phyloP scores from a whole-genome alignment of 2,797 vertebrate species.

The Erethizon dorsatum region DNA sequence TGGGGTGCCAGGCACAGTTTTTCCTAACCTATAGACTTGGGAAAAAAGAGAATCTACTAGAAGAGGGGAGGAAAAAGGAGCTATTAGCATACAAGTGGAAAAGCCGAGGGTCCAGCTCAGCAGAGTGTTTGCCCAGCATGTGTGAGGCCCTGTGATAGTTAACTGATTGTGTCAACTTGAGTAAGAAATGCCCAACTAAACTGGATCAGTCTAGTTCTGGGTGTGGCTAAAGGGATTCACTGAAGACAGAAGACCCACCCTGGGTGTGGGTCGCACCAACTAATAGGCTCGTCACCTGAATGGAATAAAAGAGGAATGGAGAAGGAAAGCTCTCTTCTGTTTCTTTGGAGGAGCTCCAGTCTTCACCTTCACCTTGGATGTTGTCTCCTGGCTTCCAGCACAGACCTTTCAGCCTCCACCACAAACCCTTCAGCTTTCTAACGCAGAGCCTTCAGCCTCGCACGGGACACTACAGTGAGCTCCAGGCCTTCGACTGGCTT shows the following conservation, averaged over 20 bases:
- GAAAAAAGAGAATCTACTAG: background rate
- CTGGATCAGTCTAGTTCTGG: background rate
- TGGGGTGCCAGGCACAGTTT: background rate
- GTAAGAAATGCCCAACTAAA: background rate
- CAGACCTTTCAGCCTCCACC: background rate
- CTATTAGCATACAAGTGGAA: background rate
- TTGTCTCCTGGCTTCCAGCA: background rate
- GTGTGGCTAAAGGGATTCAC: background rate
- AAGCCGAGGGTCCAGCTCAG: background rate
- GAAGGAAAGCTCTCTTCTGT: background rate
- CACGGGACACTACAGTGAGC: background rate
- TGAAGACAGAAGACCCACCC: background rate
- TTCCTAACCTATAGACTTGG: background rate
- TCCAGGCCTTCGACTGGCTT: background rate
- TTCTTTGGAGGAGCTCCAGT: background rate
- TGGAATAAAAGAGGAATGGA: background rate
- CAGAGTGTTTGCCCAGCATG: background rate
- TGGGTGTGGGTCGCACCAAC: background rate
- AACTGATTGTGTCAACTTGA: background rate
- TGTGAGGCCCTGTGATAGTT: background rate
- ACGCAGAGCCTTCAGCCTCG: background rate
- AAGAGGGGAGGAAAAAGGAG: slow-evolving; percentile 20
- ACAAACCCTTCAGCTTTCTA: background rate
- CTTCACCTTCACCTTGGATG: background rate
- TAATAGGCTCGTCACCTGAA: background rate